Evolutionary conservation across 2,888 invertebrate species (phyloP), one percentile per base, ranked within the genome.

Genomic region (Diloba caeruleocephala): DNA sequence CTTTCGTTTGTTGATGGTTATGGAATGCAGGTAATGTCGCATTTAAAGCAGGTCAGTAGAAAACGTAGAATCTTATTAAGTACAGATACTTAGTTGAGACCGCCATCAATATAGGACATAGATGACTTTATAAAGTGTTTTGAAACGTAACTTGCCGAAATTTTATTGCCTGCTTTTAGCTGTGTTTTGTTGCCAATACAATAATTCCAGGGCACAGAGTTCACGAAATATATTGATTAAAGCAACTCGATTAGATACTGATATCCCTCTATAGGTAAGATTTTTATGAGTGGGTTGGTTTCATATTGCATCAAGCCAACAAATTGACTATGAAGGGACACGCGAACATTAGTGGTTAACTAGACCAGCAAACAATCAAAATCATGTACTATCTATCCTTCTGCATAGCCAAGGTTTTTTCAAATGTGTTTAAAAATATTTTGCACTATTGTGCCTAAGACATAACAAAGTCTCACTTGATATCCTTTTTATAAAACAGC

Each of bases 141-240:
- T 48, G 15, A 32, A 55, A 64, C 45, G 32, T 37, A 25, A 59
- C 70, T 69, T 73, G 70, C 70, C 74, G 26, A 45, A 43, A 5
- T 38, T n/a, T 52, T 50, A 46, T 59, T 59, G 60, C 59, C 50
- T 39, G 53, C 29, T 42, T 38, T 46, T 21, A 26, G 21, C n/a
- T 41, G 14, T 12, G 19, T 37, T 42, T 36, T 32, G 6, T 29
- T 13, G 15, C 15, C 28, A 36, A 23, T 28, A n/a, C 33, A 54
- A 28, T 28, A 33, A 37, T 8, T 32, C 3, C 3, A 34, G 14
- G 0, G 1, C 28, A 28, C 10, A 3, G 9, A 33, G n/a, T 17
- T 3, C 37, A 13, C 8, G 7, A 17, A 12, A 14, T 25, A 29
- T 3, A 12, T 10, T 39, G 12, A n/a, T n/a, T n/a, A n/a, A 15